Evolutionary conservation across 2,888 invertebrate species (phyloP).

Genomic region (Eretmocerus hayati): DNA sequence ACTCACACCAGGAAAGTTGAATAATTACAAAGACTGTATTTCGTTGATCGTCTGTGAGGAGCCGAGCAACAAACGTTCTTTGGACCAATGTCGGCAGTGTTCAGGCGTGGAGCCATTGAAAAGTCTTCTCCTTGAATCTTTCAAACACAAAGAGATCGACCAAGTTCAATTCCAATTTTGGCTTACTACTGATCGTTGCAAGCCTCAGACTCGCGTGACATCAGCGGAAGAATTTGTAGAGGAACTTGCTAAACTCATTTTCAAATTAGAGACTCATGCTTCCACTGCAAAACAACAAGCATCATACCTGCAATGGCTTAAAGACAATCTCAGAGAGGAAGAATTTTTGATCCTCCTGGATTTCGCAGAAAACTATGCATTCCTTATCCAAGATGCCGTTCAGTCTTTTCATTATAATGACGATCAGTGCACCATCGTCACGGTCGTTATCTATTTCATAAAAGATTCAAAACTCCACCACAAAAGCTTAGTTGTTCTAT

Average conservation of each 20-base stretch:
- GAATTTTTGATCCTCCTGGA: neutral
- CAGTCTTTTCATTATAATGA: conserved; percentile 14
- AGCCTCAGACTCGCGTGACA: neutral
- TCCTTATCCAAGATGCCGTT: neutral
- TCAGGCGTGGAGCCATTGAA: no score
- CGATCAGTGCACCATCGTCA: conserved; percentile 19
- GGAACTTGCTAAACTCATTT: neutral
- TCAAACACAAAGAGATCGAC: no score
- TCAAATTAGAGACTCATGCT: neutral
- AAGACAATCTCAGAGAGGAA: neutral
- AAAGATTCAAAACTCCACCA: conserved; percentile 7
- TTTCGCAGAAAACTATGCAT: neutral
- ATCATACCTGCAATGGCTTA: no score
- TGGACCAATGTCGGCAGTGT: no score
- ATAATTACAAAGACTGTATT: neutral
- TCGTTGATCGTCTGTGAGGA: neutral
- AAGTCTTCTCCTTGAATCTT: no score
- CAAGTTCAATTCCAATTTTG: no score
- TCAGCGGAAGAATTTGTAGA: neutral
- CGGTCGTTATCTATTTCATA: conserved; percentile 13
- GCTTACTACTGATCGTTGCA: no score
- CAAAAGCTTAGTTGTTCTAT: conserved; percentile 18
- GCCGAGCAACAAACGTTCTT: no score
- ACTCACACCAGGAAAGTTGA: neutral
- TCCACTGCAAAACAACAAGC: neutral